A percentile compares a stretch with the other conserved stretches of the same genome.
Conservation (phyloP, 92 coral and sea anemone species). For the Phenganax stokvisi region DNA sequence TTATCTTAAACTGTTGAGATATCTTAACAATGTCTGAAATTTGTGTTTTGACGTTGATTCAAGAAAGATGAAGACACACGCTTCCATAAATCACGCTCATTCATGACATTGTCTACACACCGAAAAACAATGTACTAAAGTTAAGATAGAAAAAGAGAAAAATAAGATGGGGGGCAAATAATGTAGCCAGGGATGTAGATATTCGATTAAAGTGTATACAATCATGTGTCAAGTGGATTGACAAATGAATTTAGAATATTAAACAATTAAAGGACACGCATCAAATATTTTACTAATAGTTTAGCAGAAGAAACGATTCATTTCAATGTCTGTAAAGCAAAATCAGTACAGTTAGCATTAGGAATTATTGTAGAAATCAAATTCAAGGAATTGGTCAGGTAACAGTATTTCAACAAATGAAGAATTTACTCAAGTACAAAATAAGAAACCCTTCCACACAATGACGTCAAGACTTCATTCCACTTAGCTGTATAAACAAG, state of each 20-base stretch:
- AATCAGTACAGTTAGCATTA: background rate
- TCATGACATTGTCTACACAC: background rate
- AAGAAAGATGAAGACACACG: background rate
- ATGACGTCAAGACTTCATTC: background rate
- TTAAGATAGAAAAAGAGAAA: too few species aligned
- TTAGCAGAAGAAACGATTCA: too few species aligned
- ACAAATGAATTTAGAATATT: too few species aligned
- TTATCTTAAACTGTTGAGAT: conserved; percentile 1
- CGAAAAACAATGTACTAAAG: too few species aligned
- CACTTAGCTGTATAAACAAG: background rate
- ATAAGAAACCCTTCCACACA: background rate
- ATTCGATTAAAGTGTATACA: too few species aligned
- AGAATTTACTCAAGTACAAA: background rate
- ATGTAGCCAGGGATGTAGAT: too few species aligned
- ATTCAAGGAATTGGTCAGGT: background rate
- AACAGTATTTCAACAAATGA: background rate
- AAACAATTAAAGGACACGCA: too few species aligned
- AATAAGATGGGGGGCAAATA: too few species aligned
- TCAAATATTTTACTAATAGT: too few species aligned
- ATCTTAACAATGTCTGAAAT: conserved; percentile 15
- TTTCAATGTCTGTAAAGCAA: too few species aligned
- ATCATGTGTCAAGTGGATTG: too few species aligned
- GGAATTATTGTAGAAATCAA: background rate
- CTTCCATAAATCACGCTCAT: too few species aligned
- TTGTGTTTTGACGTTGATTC: background rate